Conservation (phyloP, 2,113 vertebrate species). For the Oryzias javanicus region DNA sequence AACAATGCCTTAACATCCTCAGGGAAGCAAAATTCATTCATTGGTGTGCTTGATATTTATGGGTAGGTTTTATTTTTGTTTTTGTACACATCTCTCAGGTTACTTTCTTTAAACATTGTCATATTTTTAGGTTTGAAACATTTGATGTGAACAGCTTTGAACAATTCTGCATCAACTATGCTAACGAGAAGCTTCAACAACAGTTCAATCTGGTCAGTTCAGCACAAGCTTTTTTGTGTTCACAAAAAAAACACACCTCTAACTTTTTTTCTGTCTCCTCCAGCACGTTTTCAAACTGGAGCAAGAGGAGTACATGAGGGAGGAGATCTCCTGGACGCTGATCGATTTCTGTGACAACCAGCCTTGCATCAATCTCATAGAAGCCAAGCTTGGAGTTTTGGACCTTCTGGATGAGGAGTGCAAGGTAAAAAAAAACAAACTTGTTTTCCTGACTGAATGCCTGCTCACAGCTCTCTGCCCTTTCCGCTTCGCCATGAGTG, state of each 20-base stretch:
- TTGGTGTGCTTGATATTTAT: constrained; percentile 96
- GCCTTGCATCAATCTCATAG: constrained; percentile 95
- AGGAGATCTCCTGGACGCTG: constrained; percentile 95
- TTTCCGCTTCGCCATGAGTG: constrained; percentile 5
- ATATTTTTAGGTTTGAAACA: constrained; percentile 88
- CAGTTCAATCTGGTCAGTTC: constrained; percentile 93
- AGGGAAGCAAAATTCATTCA: constrained; percentile 88
- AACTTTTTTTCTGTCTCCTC: constrained; percentile 10
- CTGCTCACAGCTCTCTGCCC: constrained; percentile 14
- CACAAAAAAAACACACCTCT: neutral
- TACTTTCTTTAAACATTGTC: constrained; percentile 20
- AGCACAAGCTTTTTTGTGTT: neutral
- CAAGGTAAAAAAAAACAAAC: constrained; percentile 75
- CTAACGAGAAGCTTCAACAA: constrained; percentile 98
- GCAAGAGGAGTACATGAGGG: constrained; percentile 96
- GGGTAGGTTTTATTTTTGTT: constrained; percentile 77
- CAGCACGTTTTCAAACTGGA: constrained; percentile 99
- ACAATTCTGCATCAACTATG: constrained; percentile 99
- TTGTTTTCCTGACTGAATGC: neutral
- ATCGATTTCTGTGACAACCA: constrained; percentile 99
- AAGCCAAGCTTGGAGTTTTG: constrained; percentile 91
- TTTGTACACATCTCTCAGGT: neutral
- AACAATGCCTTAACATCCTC: constrained; percentile 86
- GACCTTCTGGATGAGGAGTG: constrained; percentile 97
- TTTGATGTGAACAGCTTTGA: constrained; percentile 99